These are phyloP conservation scores for Lerista edwardsae DNA, from an alignment of 2,797 vertebrate genomes.

Conservation along the genomic window DNA sequence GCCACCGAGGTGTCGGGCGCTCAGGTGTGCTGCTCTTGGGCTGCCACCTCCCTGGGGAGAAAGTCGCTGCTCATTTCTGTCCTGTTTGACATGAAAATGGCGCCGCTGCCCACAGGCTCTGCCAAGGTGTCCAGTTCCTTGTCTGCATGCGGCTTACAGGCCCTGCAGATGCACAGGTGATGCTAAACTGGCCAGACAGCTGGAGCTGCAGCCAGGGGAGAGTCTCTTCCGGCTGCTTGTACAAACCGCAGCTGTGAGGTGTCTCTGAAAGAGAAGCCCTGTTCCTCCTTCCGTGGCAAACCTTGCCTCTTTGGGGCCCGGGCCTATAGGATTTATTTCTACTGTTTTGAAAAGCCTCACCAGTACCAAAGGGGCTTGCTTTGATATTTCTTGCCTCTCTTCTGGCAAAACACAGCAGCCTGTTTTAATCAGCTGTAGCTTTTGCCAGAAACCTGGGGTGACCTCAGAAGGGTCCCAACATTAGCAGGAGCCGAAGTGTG, in stretches of 20 bases:
- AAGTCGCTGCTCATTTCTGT: background rate
- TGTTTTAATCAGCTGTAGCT: background rate
- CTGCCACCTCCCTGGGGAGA: background rate
- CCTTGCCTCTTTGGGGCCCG: accelerated
- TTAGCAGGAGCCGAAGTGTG: background rate
- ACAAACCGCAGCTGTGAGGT: background rate
- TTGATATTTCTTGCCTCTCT: no score
- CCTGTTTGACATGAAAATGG: background rate
- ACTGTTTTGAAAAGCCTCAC: background rate
- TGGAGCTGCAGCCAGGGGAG: background rate
- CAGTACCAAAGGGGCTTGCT: background rate
- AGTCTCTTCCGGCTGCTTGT: background rate
- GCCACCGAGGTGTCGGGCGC: background rate
- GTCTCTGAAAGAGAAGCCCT: background rate
- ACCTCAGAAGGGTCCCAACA: background rate
- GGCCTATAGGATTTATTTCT: no score
- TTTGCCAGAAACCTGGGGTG: background rate
- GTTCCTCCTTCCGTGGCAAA: accelerated
- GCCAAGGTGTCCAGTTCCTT: accelerated
- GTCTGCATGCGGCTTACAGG: accelerated
- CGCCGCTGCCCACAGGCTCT: background rate
- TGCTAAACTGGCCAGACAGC: no score
- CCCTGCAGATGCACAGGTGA: no score
- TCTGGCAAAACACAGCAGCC: no score
- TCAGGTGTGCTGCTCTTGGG: background rate